phyloP scores from a whole-genome alignment of 2,888 invertebrate genomes.

The Embidobia sp. region DNA sequence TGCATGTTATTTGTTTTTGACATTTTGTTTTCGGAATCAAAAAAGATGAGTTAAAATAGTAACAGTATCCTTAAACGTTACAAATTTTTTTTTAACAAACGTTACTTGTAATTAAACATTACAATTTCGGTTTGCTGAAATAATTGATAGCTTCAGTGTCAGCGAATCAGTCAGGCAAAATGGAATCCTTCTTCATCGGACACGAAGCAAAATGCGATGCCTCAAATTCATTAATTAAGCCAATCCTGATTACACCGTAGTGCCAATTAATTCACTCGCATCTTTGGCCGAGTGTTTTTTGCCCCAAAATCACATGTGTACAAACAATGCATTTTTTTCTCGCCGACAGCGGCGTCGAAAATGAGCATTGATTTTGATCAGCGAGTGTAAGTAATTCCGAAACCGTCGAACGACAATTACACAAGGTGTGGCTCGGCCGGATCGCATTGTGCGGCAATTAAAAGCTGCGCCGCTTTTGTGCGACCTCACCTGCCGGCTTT shows the following conservation, averaged over 20 bases:
- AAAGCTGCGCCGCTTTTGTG: constrained; percentile 76
- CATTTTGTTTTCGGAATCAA: too few relatives aligned
- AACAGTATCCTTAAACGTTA: too few relatives aligned
- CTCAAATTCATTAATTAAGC: constrained; percentile 25
- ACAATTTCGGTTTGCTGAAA: too few relatives aligned
- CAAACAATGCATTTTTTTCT: constrained; percentile 50
- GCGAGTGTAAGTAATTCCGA: constrained; percentile 62
- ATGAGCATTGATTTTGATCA: constrained; percentile 62
- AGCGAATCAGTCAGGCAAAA: too few relatives aligned
- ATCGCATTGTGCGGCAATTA: constrained; percentile 79
- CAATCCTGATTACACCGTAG: background rate
- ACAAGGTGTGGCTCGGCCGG: constrained; percentile 76
- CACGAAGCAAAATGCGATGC: too few relatives aligned
- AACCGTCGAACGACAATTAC: constrained; percentile 66
- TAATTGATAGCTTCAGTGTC: too few relatives aligned
- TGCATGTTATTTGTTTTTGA: too few relatives aligned
- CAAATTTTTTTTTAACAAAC: too few relatives aligned
- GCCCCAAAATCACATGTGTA: constrained; percentile 53
- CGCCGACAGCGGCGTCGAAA: constrained; percentile 29
- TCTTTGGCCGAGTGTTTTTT: constrained; percentile 12
- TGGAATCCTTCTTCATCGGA: too few relatives aligned
- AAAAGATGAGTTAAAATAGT: too few relatives aligned
- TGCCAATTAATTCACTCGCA: constrained; percentile 19
- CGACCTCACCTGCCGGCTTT: constrained; percentile 77
- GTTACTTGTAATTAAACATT: too few relatives aligned